Conservation (phyloP, 1,140 invertebrate species). For the Sitophilus oryzae region DNA sequence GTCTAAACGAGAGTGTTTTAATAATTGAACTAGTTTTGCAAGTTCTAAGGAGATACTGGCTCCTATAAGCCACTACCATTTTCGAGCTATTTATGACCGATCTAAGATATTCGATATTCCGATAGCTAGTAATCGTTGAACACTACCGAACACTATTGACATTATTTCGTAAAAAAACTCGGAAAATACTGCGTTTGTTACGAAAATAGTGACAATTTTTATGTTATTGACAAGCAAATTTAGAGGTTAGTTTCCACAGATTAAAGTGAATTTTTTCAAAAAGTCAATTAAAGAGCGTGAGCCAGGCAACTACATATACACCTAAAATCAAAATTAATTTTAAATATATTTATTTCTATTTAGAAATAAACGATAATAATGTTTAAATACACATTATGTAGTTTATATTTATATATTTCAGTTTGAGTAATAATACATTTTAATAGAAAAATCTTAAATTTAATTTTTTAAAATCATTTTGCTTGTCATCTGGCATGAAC, state of each 20-base stretch:
- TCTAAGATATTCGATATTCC: neutral
- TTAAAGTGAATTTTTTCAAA: no score
- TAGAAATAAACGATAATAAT: no score
- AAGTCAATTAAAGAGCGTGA: no score
- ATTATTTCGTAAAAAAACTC: conserved; percentile 2
- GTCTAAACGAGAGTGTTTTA: conserved; percentile 21
- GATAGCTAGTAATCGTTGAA: neutral
- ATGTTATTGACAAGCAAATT: neutral
- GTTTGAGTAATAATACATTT: no score
- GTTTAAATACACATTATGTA: no score
- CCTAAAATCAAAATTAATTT: no score
- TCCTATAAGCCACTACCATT: conserved; percentile 27
- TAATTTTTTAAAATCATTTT: no score
- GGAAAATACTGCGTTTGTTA: neutral
- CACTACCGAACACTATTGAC: neutral
- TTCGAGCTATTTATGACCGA: conserved; percentile 1
- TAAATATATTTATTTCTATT: no score
- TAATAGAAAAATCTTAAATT: no score
- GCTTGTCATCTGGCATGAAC: no score
- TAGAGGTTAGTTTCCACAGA: conserved; percentile 5
- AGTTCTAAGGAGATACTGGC: conserved; percentile 23
- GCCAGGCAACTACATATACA: no score
- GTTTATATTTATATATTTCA: no score
- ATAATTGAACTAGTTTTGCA: conserved; percentile 25
- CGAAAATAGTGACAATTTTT: neutral